Evolutionary conservation across 1,140 invertebrate genomes (phyloP).

Genomic region (Chlorops oryzae): DNA sequence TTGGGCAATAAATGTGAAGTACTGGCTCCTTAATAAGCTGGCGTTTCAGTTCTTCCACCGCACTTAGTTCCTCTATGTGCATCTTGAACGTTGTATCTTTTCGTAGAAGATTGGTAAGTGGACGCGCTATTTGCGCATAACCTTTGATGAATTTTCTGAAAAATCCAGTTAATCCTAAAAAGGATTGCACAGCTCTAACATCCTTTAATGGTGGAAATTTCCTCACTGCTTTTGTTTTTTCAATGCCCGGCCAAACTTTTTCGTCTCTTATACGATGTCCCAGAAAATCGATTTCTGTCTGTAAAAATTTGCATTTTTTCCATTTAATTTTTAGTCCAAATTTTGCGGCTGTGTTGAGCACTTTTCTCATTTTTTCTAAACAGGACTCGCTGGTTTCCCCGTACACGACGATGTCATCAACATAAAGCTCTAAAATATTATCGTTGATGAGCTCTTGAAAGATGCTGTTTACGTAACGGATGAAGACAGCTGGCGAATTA

Average conservation of each 20-base stretch:
- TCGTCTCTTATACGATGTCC: conserved; percentile 23
- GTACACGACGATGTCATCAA: conserved; percentile 16
- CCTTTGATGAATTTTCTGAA: too few species aligned
- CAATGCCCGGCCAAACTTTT: conserved; percentile 25
- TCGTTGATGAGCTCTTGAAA: conserved; percentile 13
- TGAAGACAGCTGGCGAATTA: conserved; percentile 45
- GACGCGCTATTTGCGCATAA: too few species aligned
- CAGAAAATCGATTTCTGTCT: conserved; percentile 33
- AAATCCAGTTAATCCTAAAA: too few species aligned
- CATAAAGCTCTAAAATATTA: conserved; percentile 14
- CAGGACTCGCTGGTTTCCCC: conserved; percentile 1
- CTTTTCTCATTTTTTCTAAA: conserved; percentile 20
- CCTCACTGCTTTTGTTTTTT: conserved; percentile 31
- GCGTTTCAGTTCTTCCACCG: too few species aligned
- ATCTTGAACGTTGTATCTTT: too few species aligned
- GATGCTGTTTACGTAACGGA: conserved; percentile 40
- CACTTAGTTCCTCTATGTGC: too few species aligned
- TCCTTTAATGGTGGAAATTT: conserved; percentile 29
- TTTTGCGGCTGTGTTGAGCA: conserved; percentile 24
- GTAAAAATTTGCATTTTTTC: conserved; percentile 40
- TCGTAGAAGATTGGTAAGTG: too few species aligned
- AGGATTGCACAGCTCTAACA: too few species aligned
- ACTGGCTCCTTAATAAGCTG: too few species aligned
- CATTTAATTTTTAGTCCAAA: conserved; percentile 42
- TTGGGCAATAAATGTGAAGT: too few species aligned